Evolutionary conservation across 2,888 invertebrate genomes (phyloP).

Genomic region (Tipula helvola): DNA sequence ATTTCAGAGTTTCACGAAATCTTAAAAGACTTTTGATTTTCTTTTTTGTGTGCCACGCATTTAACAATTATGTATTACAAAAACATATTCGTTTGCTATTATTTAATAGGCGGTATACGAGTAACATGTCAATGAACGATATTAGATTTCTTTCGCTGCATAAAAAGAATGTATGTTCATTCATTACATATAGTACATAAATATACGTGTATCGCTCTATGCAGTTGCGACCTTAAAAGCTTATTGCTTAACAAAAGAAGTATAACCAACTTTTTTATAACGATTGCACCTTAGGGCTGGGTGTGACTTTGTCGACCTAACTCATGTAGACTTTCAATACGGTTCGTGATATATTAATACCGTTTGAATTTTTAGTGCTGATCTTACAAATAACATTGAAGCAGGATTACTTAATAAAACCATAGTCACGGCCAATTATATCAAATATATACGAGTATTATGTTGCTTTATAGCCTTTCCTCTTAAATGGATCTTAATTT

Average conservation of each 20-base stretch:
- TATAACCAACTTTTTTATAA: not conserved
- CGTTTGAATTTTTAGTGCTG: not conserved
- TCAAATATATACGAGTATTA: too few species aligned
- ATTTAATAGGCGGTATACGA: not conserved
- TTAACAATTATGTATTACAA: not conserved
- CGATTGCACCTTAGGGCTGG: not conserved
- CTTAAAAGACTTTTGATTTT: not conserved
- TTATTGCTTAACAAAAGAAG: not conserved
- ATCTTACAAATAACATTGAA: too few species aligned
- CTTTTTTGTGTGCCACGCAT: not conserved
- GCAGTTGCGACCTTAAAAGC: not conserved
- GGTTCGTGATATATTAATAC: not conserved
- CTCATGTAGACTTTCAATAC: not conserved
- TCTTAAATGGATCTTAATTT: too few species aligned
- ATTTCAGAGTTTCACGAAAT: not conserved
- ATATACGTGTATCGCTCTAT: not conserved
- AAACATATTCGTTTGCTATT: not conserved
- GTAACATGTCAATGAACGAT: not conserved
- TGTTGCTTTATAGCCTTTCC: too few species aligned
- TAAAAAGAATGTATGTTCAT: not conserved
- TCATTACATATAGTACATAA: too few species aligned
- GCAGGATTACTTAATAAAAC: too few species aligned
- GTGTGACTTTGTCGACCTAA: not conserved
- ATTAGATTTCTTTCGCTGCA: not conserved
- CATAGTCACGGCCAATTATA: too few species aligned